Conservation (phyloP, 2,113 vertebrate genomes). For the Chrysochloris asiatica region DNA sequence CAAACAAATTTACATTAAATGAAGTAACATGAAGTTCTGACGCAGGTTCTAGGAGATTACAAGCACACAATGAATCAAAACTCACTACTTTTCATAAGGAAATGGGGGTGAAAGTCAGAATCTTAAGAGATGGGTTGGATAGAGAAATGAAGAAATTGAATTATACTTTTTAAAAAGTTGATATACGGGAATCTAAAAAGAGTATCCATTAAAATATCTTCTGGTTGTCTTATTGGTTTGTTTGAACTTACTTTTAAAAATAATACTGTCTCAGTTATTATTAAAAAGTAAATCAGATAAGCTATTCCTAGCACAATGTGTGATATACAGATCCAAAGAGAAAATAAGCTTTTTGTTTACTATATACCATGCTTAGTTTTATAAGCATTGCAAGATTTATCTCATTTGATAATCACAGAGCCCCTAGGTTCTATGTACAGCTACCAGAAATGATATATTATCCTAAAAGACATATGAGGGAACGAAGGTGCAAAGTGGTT, state of each 20-base stretch:
- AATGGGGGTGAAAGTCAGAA: background rate
- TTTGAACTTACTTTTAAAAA: conserved; percentile 16
- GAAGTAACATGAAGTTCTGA: background rate
- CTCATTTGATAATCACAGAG: background rate
- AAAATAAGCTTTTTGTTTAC: background rate
- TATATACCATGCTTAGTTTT: background rate
- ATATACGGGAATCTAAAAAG: background rate
- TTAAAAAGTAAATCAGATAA: background rate
- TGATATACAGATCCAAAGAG: background rate
- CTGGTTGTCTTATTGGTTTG: background rate
- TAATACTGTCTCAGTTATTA: background rate
- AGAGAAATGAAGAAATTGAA: background rate
- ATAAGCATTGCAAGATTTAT: background rate
- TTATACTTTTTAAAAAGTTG: background rate
- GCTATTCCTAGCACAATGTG: background rate
- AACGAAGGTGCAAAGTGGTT: background rate
- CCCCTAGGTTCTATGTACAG: background rate
- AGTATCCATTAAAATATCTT: background rate
- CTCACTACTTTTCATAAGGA: background rate
- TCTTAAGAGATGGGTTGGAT: background rate
- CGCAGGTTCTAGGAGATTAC: background rate
- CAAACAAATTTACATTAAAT: background rate
- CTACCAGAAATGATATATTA: background rate
- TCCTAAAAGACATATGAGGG: background rate
- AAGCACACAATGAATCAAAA: background rate